Evolutionary conservation across 1,140 invertebrate genomes (phyloP), one percentile per base, ranked within the genome.

Genomic region (Zaprionus camerounensis): DNA sequence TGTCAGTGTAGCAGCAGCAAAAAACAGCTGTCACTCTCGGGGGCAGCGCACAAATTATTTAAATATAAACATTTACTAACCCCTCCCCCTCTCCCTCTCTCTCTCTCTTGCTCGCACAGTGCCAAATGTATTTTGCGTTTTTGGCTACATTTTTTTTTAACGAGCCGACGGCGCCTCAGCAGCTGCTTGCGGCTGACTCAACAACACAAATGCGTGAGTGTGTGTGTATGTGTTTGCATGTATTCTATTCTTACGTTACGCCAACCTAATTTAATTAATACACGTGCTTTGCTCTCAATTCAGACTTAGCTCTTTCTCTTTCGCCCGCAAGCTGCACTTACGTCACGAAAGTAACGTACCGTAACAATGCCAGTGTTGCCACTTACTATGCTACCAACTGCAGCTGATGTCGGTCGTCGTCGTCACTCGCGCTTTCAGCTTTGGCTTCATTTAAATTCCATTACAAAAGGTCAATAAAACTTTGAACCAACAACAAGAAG

Each of bases 381-480:
- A 34, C n/a, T 53, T 17, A 38, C 7, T 1, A 61, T 31, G 46
- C 3, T 15, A 41, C 38, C 15, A 36, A 62, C 71, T 76, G 71
- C 59, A 65, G 34, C 74, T 69, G 53, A 15, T 36, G 49, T 11
- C 44, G 17, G 26, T 17, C 34, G 26, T 17, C 12, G 51, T 38
- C 56, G 41, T 53, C 70, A 77, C 74, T 77, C 70, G 57, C 74
- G 70, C 74, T 77, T 77, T 77, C 70, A 77, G 62, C 61, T 17
- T 34, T 34, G n/a, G 56, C 63, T 57, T 56, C 71, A 84, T 78
- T 84, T 58, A 84, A 78, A 65, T 69, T 82, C 72, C 46, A 71
- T 80, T 57, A 63, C 28, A 71, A 85, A 79, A 79, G 82, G 82
- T 85, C 82, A 85, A 86, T 85, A 85, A 86, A 85, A 85, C 82